These are phyloP conservation scores for Phengaris arion DNA, from an alignment of 2,888 invertebrate species.

Conservation along the genomic window DNA sequence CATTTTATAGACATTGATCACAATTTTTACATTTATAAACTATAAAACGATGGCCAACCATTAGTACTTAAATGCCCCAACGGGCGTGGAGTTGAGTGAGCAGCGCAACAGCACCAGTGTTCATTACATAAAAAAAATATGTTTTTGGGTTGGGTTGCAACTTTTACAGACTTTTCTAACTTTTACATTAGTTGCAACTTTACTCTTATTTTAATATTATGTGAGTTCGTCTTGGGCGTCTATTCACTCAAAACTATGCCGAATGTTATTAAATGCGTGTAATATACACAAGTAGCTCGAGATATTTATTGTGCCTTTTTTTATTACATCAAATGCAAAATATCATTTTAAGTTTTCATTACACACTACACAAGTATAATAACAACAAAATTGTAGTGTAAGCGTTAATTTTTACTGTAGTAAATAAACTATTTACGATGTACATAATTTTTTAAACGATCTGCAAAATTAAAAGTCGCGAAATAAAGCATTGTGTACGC, in stretches of 20 bases:
- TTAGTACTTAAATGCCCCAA: slow-evolving; percentile 24
- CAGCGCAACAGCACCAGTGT: background rate
- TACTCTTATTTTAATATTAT: background rate
- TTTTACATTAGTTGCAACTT: background rate
- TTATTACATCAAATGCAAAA: slow-evolving; percentile 1
- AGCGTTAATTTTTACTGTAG: slow-evolving; percentile 23
- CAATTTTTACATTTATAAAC: background rate
- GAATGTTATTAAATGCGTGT: slow-evolving; percentile 1
- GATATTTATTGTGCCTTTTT: slow-evolving; percentile 1
- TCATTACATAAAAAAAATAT: too few species aligned
- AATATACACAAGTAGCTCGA: background rate
- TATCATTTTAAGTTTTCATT: background rate
- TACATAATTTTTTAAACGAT: slow-evolving; percentile 21
- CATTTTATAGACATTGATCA: background rate
- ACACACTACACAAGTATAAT: slow-evolving; percentile 17
- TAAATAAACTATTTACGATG: slow-evolving; percentile 14
- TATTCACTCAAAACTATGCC: background rate
- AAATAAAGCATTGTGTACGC: background rate
- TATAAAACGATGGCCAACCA: background rate
- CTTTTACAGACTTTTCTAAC: background rate
- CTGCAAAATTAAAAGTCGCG: slow-evolving; percentile 2
- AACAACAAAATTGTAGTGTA: slow-evolving; percentile 5
- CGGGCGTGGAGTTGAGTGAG: background rate
- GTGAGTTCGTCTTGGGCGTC: background rate
- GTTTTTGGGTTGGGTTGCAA: too few species aligned